Percentiles rank a stretch among this genome's conserved stretches.
These are phyloP conservation scores for Numenius arquata DNA, from an alignment of 2,113 vertebrate species.

Conservation along the genomic window DNA sequence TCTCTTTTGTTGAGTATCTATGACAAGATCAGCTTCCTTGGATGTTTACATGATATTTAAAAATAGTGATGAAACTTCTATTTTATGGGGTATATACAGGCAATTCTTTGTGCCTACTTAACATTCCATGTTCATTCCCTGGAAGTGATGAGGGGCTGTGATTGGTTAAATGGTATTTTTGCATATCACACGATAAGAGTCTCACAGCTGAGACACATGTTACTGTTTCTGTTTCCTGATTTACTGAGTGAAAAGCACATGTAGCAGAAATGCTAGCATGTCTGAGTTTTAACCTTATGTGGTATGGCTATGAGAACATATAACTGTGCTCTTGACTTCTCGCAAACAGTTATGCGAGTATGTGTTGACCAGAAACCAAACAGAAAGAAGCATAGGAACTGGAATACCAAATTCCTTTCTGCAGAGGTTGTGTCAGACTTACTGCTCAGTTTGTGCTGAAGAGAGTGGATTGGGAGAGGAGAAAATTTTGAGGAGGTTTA, in stretches of 20 bases:
- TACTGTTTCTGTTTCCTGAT: background rate
- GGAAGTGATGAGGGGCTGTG: background rate
- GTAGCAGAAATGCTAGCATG: background rate
- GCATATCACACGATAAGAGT: accelerated
- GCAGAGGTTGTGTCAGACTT: background rate
- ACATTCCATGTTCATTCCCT: background rate
- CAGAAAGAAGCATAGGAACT: accelerated
- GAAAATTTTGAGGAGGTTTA: background rate
- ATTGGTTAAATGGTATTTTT: background rate
- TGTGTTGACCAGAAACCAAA: background rate
- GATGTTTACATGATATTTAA: background rate
- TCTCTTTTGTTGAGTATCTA: background rate
- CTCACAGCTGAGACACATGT: background rate
- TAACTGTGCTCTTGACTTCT: background rate
- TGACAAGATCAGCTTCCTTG: background rate
- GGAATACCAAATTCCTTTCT: background rate
- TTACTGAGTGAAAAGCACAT: background rate
- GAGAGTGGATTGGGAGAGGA: background rate
- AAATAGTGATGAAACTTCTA: background rate
- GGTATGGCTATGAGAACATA: background rate
- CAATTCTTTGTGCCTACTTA: background rate
- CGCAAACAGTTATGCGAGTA: background rate
- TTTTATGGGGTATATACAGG: background rate
- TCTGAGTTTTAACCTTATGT: background rate
- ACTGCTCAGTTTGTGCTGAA: background rate